Evolutionary conservation across 2,797 vertebrate species (phyloP).

Genomic region (Trematomus bernacchii): DNA sequence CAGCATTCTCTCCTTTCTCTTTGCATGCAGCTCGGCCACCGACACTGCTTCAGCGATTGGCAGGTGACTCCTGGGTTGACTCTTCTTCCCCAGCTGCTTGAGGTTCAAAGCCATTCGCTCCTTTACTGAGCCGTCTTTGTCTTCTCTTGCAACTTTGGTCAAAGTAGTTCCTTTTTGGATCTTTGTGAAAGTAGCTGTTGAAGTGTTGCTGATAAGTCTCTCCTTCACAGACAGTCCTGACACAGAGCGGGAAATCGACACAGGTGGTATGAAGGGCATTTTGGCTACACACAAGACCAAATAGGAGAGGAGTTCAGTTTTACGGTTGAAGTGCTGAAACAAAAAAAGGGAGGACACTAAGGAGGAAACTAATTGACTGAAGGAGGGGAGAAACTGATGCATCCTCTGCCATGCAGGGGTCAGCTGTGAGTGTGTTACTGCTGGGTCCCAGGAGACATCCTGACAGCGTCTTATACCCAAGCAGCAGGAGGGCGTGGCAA

Average conservation of each 20-base stretch:
- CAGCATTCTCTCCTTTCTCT: constrained; percentile 56
- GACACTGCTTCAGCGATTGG: constrained; percentile 54
- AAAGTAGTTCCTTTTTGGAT: neutral
- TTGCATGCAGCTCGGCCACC: constrained; percentile 50
- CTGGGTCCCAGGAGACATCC: constrained; percentile 22
- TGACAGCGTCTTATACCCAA: constrained; percentile 40
- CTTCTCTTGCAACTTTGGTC: constrained; percentile 51
- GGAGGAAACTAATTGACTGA: constrained; percentile 36
- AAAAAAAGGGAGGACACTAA: constrained; percentile 29
- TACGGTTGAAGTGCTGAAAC: constrained; percentile 56
- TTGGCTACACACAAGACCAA: constrained; percentile 76
- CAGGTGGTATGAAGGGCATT: constrained; percentile 83
- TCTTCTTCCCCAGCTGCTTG: constrained; percentile 80
- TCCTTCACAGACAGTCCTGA: constrained; percentile 62
- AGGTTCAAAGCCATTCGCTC: constrained; percentile 78
- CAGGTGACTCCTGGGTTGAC: constrained; percentile 61
- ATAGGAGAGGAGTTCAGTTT: constrained; percentile 72
- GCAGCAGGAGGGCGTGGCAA: constrained; percentile 38
- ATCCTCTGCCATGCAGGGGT: constrained; percentile 70
- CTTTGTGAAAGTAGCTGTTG: constrained; percentile 22
- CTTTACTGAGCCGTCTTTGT: constrained; percentile 64
- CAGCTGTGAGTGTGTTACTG: constrained; percentile 19
- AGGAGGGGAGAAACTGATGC: constrained; percentile 26
- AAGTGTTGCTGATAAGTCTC: constrained; percentile 25
- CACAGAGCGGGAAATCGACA: constrained; percentile 57